A percentile compares a stretch with the other conserved stretches of the same genome.
These are phyloP conservation scores for Caenorhabditis zanzibari DNA, from an alignment of 2,888 invertebrate species.

Conservation along the genomic window DNA sequence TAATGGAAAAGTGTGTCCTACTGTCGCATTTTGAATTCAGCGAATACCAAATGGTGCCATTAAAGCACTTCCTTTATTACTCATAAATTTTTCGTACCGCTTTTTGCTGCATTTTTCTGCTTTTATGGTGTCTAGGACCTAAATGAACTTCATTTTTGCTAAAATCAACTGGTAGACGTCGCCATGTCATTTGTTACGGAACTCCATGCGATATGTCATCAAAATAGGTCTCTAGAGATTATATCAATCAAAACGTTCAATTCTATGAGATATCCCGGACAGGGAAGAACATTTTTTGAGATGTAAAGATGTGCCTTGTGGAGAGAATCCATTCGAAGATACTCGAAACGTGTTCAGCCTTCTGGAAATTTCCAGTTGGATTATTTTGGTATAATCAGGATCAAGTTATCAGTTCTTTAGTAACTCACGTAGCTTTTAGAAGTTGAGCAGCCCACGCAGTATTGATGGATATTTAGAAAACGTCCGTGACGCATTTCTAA, in stretches of 20 bases:
- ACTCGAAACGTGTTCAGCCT: not conserved
- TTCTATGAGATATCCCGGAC: slow-evolving; percentile 16
- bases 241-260: slow-evolving; percentile 52
- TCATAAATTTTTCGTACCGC: slow-evolving; percentile 40
- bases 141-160: not conserved
- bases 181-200: not conserved
- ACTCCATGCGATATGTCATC: slow-evolving; percentile 41
- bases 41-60: slow-evolving; percentile 22
- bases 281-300: slow-evolving; percentile 1
- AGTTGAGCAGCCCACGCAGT: not conserved
- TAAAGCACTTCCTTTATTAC: slow-evolving; percentile 18
- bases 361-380: too few relatives aligned
- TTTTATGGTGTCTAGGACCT: not conserved
- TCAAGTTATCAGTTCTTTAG: too few relatives aligned
- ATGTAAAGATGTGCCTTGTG: slow-evolving; percentile 9
- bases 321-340: not conserved
- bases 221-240: slow-evolving; percentile 24
- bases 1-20: not conserved
- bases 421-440: too few relatives aligned
- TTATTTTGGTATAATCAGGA: too few relatives aligned
- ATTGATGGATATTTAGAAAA: not conserved
- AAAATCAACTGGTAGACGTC: not conserved
- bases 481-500: slow-evolving; percentile 32
- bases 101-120: not conserved
- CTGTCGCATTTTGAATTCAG: slow-evolving; percentile 3